Conservation (phyloP, 1,140 invertebrate genomes). For the Lordiphosa clarofinis region DNA sequence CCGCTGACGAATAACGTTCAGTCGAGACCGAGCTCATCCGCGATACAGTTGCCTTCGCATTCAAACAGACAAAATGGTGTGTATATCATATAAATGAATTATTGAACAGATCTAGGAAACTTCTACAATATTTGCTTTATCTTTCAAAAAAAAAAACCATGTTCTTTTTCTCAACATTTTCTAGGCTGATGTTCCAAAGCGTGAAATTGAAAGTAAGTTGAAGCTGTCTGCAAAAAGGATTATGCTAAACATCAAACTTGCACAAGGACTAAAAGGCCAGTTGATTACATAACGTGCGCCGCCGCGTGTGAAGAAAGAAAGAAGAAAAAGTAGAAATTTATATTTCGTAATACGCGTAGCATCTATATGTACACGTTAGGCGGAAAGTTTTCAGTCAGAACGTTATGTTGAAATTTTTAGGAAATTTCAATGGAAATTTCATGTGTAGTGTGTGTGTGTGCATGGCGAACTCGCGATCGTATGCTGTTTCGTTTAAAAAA, state of each 20-base stretch:
- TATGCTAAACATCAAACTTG: slow-evolving; percentile 64
- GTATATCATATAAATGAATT: slow-evolving; percentile 12
- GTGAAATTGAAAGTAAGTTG: slow-evolving; percentile 80
- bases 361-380: slow-evolving; percentile 11
- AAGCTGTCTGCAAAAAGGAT: slow-evolving; percentile 46
- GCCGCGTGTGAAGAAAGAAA: slow-evolving; percentile 37
- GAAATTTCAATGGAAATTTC: slow-evolving; percentile 24
- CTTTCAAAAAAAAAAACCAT: slow-evolving; percentile 28
- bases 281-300: slow-evolving; percentile 72
- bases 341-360: slow-evolving; percentile 63
- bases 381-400: background rate
- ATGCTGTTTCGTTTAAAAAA: slow-evolving; percentile 37
- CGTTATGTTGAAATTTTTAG: slow-evolving; percentile 13
- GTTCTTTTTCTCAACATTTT: slow-evolving; percentile 46
- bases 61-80: slow-evolving; percentile 79
- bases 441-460: slow-evolving; percentile 10
- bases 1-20: slow-evolving; percentile 78
- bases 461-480: slow-evolving; percentile 26
- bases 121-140: background rate
- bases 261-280: slow-evolving; percentile 4
- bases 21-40: slow-evolving; percentile 80
- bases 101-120: slow-evolving; percentile 6
- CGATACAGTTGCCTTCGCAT: slow-evolving; percentile 79
- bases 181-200: slow-evolving; percentile 79
- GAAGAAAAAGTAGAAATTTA: slow-evolving; percentile 40